Evolutionary conservation across 2,797 vertebrate species (phyloP).

Genomic region (Sitta carolinensis): DNA sequence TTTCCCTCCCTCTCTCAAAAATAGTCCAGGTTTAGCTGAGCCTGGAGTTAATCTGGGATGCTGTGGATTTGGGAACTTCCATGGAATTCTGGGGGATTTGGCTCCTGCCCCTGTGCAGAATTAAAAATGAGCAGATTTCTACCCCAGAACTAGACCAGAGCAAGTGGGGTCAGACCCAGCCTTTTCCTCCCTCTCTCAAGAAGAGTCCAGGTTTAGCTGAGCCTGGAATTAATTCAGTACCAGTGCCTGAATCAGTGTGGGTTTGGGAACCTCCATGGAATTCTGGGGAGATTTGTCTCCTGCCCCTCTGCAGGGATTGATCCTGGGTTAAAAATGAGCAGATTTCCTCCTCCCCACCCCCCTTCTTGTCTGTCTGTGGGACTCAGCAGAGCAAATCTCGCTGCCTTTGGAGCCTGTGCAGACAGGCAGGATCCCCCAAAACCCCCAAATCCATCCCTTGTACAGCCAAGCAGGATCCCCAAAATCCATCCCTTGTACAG

Average conservation of each 20-base stretch:
- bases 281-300: not conserved
- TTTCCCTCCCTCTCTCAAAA: accelerated
- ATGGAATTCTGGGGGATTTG: not conserved
- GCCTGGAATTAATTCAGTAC: accelerated
- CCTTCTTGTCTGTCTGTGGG: not conserved
- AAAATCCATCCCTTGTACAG: not conserved
- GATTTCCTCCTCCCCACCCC: not conserved
- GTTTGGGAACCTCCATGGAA: accelerated
- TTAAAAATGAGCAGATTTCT: too few relatives aligned
- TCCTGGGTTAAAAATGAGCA: not conserved
- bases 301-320: not conserved
- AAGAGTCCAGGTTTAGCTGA: not conserved
- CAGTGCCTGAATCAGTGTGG: too few relatives aligned
- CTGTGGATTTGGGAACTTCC: accelerated
- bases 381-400: not conserved
- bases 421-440: not conserved
- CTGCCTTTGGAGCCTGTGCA: not conserved
- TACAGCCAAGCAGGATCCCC: not conserved
- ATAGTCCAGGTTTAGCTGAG: not conserved
- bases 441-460: too few relatives aligned
- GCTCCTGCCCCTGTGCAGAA: too few relatives aligned
- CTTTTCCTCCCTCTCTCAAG: accelerated
- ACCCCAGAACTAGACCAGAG: too few relatives aligned
- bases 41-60: accelerated
- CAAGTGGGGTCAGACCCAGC: not conserved